Base-by-base conservation (phyloP, 2,113 vertebrate species). In the Plotosus lineatus region DNA sequence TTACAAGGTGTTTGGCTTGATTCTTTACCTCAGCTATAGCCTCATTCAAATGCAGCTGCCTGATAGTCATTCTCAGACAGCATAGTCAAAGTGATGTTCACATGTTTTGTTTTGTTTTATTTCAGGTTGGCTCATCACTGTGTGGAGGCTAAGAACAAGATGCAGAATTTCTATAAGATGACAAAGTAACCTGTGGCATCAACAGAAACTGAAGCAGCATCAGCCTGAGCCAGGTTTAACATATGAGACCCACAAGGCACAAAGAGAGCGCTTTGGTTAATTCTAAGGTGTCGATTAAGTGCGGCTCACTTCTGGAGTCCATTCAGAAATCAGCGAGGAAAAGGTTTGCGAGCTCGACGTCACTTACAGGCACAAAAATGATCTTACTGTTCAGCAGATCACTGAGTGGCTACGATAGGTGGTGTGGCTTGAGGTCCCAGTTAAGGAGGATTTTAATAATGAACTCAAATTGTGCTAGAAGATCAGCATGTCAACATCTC, bases 21-120 rank as follows among this genome's bases (percentile, higher is more conserved):
- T 85, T 80, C 40, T 83, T 86, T 48, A 86, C 78, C 48, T 86
- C 80, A 69, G 74, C 40, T 40, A 82, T 55, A 48, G 83, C 77
- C 44, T 86, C 82, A 82, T 84, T 82, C 60, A n/a, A 82, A 38
- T 8, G 33, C 69, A 40, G 71, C 72, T 68, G 31, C 74, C 10
- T 84, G 85, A 50, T 83, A 87, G n/a, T n/a, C 61, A 80, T 61
- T 86, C 48, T 83, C 83, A 44, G 77, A 36, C 81, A 78, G 82
- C 42, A 76, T 38, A 61, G 84, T 88, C 28, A 85, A 58, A 44
- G 79, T 71, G 46, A 82, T 63, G 53, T 28, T 48, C 28, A 84
- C 81, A 65, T 85, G 75, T n/a, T n/a, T n/a, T n/a, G n/a, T n/a
- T n/a, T n/a, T n/a, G n/a, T n/a, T n/a, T n/a, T n/a, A n/a, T n/a